A percentile compares a stretch with the other conserved stretches of the same genome.
These are phyloP conservation scores for Rhagoletis zephyria DNA, from an alignment of 1,140 invertebrate species.

Conservation along the genomic window DNA sequence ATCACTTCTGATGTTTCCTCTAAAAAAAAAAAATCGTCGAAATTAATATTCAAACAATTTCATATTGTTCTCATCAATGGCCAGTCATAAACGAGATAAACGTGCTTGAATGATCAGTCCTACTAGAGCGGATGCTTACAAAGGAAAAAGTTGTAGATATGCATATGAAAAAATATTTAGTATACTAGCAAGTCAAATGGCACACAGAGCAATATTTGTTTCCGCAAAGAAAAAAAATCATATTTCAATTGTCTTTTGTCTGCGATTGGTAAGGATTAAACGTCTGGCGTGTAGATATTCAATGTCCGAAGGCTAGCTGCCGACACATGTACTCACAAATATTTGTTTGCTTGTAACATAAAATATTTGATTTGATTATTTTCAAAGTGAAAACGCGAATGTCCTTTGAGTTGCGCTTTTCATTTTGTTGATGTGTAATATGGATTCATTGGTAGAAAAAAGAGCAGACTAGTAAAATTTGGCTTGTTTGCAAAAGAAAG, in stretches of 20 bases:
- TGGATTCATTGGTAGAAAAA: neutral
- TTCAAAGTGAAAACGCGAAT: neutral
- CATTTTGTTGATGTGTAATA: neutral
- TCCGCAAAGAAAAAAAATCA: neutral
- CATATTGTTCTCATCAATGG: slow-evolving; percentile 32
- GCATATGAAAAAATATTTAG: neutral
- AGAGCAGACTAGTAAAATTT: neutral
- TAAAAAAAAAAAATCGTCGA: neutral
- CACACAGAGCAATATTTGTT: neutral
- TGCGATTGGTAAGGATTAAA: slow-evolving; percentile 42
- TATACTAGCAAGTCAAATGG: neutral
- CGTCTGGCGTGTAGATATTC: slow-evolving; percentile 25
- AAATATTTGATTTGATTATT: slow-evolving; percentile 53
- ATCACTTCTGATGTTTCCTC: neutral
- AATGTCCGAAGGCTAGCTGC: slow-evolving; percentile 1
- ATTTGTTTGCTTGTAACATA: slow-evolving; percentile 5
- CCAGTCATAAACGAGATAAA: neutral
- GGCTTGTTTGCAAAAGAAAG: neutral
- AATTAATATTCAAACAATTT: neutral
- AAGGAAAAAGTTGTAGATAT: neutral
- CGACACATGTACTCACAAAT: neutral
- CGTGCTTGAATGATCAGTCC: neutral
- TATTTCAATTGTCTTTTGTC: slow-evolving; percentile 46
- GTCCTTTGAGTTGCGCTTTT: slow-evolving; percentile 17
- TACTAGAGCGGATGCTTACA: neutral